Evolutionary conservation across 2,888 invertebrate genomes (phyloP).

Genomic region (Zootermopsis nevadensis): DNA sequence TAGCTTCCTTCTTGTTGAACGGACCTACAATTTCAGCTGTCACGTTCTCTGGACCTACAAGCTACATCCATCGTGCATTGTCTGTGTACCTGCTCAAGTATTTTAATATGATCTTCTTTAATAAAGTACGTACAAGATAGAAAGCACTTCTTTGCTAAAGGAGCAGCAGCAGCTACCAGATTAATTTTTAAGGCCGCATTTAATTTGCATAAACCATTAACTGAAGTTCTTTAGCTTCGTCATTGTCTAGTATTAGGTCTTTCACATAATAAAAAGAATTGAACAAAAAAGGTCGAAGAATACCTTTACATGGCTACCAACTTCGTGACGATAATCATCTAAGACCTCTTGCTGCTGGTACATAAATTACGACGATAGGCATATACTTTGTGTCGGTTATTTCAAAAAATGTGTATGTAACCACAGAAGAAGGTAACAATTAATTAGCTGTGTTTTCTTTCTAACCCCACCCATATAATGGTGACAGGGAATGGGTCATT

Average conservation of each 20-base stretch:
- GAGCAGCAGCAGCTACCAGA: background rate
- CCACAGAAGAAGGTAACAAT: constrained; percentile 18
- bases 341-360: constrained; percentile 23
- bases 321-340: constrained; percentile 30
- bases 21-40: background rate
- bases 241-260: constrained; percentile 44
- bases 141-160: constrained; percentile 23
- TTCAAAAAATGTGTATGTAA: constrained; percentile 22
- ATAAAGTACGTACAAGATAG: constrained; percentile 20
- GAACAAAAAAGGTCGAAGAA: background rate
- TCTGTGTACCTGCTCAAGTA: background rate
- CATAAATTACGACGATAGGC: constrained; percentile 27
- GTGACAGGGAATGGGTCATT: constrained; percentile 29
- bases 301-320: constrained; percentile 32
- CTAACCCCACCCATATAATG: constrained; percentile 29
- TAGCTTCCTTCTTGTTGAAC: background rate
- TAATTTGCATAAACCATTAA: constrained; percentile 51
- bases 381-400: constrained; percentile 25
- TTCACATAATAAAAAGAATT: constrained; percentile 23
- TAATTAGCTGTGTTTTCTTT: constrained; percentile 10
- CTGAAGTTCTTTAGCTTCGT: constrained; percentile 40
- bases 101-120: constrained; percentile 17
- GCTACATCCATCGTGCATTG: constrained; percentile 7
- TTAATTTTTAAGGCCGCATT: constrained; percentile 43
- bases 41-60: background rate